These are phyloP conservation scores for Radopholus similis DNA, from an alignment of 1,140 invertebrate genomes.

Conservation along the genomic window DNA sequence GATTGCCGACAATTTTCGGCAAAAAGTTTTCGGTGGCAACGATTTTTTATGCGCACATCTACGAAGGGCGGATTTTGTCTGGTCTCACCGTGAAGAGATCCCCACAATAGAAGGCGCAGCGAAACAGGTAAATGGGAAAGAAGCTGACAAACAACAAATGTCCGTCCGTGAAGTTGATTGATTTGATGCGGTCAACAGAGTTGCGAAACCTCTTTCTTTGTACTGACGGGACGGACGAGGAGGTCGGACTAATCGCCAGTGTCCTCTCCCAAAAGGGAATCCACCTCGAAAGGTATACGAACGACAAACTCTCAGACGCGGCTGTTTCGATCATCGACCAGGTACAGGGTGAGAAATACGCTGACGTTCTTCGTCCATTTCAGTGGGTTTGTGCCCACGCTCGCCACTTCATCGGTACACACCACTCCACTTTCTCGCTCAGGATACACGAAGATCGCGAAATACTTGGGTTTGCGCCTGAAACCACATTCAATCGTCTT, in stretches of 20 bases:
- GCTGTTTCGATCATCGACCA: conserved; percentile 90
- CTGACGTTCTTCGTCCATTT: conserved; percentile 13
- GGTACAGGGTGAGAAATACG: conserved; percentile 15
- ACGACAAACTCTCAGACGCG: conserved; percentile 68
- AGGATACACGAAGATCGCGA: conserved; percentile 94
- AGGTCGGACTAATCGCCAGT: conserved; percentile 63
- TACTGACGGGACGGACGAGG: conserved; percentile 69
- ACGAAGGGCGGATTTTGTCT: conserved; percentile 77
- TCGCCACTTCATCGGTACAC: conserved; percentile 77
- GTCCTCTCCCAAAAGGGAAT: conserved; percentile 17
- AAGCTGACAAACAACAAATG: not conserved
- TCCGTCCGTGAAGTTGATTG: conserved; percentile 27
- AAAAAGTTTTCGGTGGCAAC: conserved; percentile 65
- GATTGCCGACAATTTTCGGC: conserved; percentile 72
- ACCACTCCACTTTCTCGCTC: conserved; percentile 90
- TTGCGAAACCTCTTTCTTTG: conserved; percentile 74
- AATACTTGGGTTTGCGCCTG: conserved; percentile 77
- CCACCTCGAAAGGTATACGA: conserved; percentile 18
- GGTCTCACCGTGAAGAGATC: conserved; percentile 68
- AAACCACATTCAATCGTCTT: conserved; percentile 82
- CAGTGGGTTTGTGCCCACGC: conserved; percentile 82
- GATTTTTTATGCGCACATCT: conserved; percentile 78
- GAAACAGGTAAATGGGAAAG: conserved; percentile 66
- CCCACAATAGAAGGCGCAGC: conserved; percentile 72
- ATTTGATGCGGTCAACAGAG: conserved; percentile 60